Percentiles rank a stretch among this genome's conserved stretches.
These are phyloP conservation scores for Phataginus tetradactyla DNA, from an alignment of 2,797 vertebrate species.

Conservation along the genomic window DNA sequence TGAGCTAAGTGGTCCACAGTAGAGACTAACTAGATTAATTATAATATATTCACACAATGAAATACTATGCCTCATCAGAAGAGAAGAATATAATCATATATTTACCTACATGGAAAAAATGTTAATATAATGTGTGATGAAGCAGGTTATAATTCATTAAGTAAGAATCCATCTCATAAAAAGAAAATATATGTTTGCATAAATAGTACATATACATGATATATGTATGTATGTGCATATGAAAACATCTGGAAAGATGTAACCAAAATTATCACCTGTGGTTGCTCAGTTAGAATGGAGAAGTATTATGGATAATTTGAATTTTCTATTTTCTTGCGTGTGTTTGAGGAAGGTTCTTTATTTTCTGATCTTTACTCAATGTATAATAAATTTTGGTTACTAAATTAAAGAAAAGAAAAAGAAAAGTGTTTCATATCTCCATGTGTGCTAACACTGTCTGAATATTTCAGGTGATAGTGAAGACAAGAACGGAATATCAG, in stretches of 20 bases:
- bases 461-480: constrained; percentile 95
- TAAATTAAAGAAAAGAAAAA: not conserved
- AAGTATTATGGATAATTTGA: not conserved
- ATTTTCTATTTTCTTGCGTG: not conserved
- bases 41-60: not conserved
- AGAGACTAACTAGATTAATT: not conserved
- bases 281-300: not conserved
- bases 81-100: not conserved
- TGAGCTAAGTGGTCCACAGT: not conserved
- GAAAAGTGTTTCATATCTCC: not conserved
- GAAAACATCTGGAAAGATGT: not conserved
- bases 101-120: not conserved
- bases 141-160: not conserved
- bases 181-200: not conserved
- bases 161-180: not conserved
- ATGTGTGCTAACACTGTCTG: not conserved
- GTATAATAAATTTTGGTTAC: not conserved
- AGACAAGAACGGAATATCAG: constrained; percentile 97
- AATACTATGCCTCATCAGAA: not conserved
- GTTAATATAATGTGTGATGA: not conserved
- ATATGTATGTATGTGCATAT: too few species aligned
- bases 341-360: not conserved
- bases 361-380: not conserved
- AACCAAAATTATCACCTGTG: not conserved
- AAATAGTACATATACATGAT: not conserved